Base-by-base conservation (phyloP, 1,140 invertebrate genomes). In the Heliconius hewitsoni region DNA sequence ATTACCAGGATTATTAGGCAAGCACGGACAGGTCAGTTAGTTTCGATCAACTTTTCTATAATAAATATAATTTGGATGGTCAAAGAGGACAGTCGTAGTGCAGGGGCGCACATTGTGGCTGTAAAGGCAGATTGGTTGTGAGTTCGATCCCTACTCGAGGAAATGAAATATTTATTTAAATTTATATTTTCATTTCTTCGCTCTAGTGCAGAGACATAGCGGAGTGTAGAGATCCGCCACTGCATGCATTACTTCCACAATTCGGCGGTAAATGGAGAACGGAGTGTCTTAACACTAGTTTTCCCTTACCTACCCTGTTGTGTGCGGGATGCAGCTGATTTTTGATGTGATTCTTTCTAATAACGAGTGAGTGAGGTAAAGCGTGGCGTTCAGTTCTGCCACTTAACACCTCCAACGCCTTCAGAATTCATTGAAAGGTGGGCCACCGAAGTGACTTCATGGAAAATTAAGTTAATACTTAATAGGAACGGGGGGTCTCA, bases 1-100 rank as follows among this genome's bases (percentile, higher is more conserved):
- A 66, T 66, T 66, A 57, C n/a, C 55, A 66, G 60, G 18, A 60
- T 60, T 60, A 60, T 66, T 66, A 18, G 9, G 60, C 60, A 66
- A 66, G 60, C 34, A 37, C 60, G 13, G 27, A 30, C 27, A 66
- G n/a, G 23, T 66, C 23, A 66, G 8, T 60, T 66, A 30, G 27
- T 30, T 13, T 1, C 30, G 60, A 66, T 66, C 60, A 13, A 30
- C 60, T 66, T 30, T 66, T 30, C 60, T 8, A 27, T 60, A 60
- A 66, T n/a, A 23, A 1, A 30, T 66, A 13, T 16, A 66, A 66
- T 30, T 66, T 66, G 60, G 11, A 66, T 11, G 42, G 42, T 8
- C 1, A 37, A 37, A 37, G 34, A 37, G 34, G 11, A 2, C 42
- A 42, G 42, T 42, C 0, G 11, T 42, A 11, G 42, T 1, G 42